Conservation (phyloP, 2,888 invertebrate species). For the Cremastinae sp. region DNA sequence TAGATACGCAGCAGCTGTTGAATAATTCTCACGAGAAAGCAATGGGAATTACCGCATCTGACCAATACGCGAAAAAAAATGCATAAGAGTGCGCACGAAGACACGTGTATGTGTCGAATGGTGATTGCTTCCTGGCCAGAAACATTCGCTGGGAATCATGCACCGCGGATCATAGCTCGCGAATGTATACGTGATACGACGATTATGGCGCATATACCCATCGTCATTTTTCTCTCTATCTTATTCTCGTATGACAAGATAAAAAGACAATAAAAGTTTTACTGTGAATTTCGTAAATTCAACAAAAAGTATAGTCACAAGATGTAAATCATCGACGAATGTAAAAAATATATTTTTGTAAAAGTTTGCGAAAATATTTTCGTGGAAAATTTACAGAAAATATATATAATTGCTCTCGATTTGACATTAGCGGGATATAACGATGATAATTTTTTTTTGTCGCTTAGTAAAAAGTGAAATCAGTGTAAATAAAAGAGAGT, state of each 20-base stretch:
- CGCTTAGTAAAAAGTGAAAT: no score
- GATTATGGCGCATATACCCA: constrained; percentile 11
- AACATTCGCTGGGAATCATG: constrained; percentile 10
- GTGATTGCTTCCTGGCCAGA: constrained; percentile 54
- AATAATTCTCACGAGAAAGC: constrained; percentile 47
- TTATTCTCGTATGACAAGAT: not conserved
- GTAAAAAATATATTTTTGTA: no score
- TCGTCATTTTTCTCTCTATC: constrained; percentile 3
- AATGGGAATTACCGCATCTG: constrained; percentile 41
- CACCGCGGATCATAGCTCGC: constrained; percentile 20
- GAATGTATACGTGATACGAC: constrained; percentile 24
- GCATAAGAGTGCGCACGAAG: constrained; percentile 9
- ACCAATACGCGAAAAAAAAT: not conserved
- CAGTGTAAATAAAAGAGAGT: not conserved
- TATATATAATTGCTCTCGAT: no score
- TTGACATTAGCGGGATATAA: no score
- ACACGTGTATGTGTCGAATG: constrained; percentile 33
- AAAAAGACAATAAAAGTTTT: not conserved
- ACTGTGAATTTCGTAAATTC: no score
- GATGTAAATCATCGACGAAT: no score
- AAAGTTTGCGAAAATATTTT: no score
- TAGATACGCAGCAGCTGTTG: constrained; percentile 19
- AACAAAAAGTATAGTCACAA: no score
- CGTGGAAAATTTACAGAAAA: no score
- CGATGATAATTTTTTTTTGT: no score